phyloP scores from a whole-genome alignment of 92 coral and sea anemone genomes.

The Metridium senile region DNA sequence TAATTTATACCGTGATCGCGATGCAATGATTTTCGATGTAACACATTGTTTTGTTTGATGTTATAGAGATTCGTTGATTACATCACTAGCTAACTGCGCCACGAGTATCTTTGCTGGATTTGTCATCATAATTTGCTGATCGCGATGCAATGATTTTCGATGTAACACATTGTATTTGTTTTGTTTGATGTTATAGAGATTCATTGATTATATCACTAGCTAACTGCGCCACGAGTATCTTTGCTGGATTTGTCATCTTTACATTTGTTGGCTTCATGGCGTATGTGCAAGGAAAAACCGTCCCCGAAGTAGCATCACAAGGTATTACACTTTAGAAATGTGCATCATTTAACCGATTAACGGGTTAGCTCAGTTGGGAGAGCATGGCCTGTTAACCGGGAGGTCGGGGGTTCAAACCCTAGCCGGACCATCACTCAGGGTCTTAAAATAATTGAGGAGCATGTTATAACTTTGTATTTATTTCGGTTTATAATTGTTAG shows the following conservation, averaged over 20 bases:
- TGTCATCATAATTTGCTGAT: too few species aligned
- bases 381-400: not conserved
- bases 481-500: not conserved
- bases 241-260: conserved; percentile 89
- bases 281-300: conserved; percentile 64
- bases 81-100: too few species aligned
- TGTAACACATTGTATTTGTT: not conserved
- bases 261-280: conserved; percentile 85
- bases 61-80: too few species aligned
- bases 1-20: too few species aligned
- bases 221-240: conserved; percentile 75
- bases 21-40: too few species aligned
- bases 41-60: too few species aligned
- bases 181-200: conserved; percentile 50
- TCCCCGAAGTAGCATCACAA: conserved; percentile 79
- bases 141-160: not conserved
- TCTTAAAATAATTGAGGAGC: too few species aligned
- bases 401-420: too few species aligned
- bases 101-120: too few species aligned
- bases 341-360: not conserved
- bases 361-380: not conserved
- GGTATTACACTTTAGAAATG: conserved; percentile 37
- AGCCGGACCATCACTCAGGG: too few species aligned
- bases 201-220: conserved; percentile 68
- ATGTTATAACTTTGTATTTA: too few species aligned